These are phyloP conservation scores for Anoplophora glabripennis DNA, from an alignment of 1,140 invertebrate genomes.

Conservation along the genomic window DNA sequence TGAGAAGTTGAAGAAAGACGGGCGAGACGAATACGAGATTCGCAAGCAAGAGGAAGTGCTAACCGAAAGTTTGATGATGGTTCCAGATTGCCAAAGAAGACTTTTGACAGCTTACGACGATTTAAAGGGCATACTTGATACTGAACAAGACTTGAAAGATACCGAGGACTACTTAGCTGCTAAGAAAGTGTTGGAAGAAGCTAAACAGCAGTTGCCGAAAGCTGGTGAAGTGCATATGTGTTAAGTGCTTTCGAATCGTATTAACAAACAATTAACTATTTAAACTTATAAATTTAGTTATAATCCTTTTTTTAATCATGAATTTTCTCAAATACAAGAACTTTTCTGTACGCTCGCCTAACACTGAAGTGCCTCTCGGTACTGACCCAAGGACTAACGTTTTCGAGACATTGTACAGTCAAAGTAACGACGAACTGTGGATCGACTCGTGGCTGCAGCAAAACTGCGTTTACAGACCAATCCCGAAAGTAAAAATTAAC, in stretches of 20 bases:
- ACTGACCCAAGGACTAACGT: slow-evolving; percentile 18
- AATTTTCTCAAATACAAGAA: slow-evolving; percentile 18
- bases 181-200: slow-evolving; percentile 65
- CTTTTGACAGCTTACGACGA: slow-evolving; percentile 72
- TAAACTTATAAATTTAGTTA: background rate
- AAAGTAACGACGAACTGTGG: slow-evolving; percentile 33
- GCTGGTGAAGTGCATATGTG: slow-evolving; percentile 42
- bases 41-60: slow-evolving; percentile 86
- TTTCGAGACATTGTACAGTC: slow-evolving; percentile 9
- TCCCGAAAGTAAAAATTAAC: slow-evolving; percentile 26
- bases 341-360: slow-evolving; percentile 5
- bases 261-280: background rate
- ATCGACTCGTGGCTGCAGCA: slow-evolving; percentile 32
- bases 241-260: slow-evolving; percentile 9
- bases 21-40: slow-evolving; percentile 79
- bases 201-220: slow-evolving; percentile 60
- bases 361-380: slow-evolving; percentile 9
- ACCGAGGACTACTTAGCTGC: slow-evolving; percentile 70
- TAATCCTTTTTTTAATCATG: slow-evolving; percentile 9
- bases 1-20: slow-evolving; percentile 71
- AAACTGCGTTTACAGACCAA: slow-evolving; percentile 28
- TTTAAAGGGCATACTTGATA: slow-evolving; percentile 69
- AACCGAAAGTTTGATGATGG: slow-evolving; percentile 85
- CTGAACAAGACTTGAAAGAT: slow-evolving; percentile 74
- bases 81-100: slow-evolving; percentile 81